Base-by-base conservation (phyloP, 2,888 invertebrate genomes). In the Arrhopalites spinosus region DNA sequence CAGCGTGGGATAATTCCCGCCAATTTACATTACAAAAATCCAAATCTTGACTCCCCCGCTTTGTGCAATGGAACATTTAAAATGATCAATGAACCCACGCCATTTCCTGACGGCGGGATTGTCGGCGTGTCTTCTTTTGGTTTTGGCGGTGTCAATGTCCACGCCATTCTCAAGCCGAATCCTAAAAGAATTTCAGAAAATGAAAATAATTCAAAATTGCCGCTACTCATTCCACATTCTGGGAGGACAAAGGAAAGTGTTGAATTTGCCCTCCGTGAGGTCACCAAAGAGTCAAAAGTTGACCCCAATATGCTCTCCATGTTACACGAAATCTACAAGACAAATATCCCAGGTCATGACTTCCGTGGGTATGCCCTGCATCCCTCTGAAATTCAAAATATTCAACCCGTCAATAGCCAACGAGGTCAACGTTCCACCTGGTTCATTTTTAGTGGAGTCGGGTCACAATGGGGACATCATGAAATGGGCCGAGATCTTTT, bases 21-120 rank as follows among this genome's bases (percentile, higher is more conserved):
- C 27, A 98, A 98, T 87, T 87, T 98, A 77, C 98, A 98, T 85
- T 98, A 90, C 86, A 87, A 90, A 75, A 87, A 85, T 23, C 96
- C 98, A 0, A 98, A 98, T 86, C 88, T 90, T 0, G 93, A 96
- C 85, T 94, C 98, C 76, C 93, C 95, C 13, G 95, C 93, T 17
- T 88, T 98, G 61, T 85, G 86, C 77, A 95, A 97, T 85, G 98
- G 98, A 0, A 88, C 93, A 23, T 7, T 75, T 5, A 27, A 74
- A 66, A 73, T 76, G 11, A 73, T 76, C 13, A 61, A 20, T 15
- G 13, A 73, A 45, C 67, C 73, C 36, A 68, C 59, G n/a, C 11
- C 8, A 23, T n/a, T n/a, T n/a, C 45, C 50, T 47, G 23, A 50
- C n/a, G 76, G 73, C n/a, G 59, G 64, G 2, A 11, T 76, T 13